Evolutionary conservation across 2,113 vertebrate genomes (phyloP).

Genomic region (Nipponia nippon): DNA sequence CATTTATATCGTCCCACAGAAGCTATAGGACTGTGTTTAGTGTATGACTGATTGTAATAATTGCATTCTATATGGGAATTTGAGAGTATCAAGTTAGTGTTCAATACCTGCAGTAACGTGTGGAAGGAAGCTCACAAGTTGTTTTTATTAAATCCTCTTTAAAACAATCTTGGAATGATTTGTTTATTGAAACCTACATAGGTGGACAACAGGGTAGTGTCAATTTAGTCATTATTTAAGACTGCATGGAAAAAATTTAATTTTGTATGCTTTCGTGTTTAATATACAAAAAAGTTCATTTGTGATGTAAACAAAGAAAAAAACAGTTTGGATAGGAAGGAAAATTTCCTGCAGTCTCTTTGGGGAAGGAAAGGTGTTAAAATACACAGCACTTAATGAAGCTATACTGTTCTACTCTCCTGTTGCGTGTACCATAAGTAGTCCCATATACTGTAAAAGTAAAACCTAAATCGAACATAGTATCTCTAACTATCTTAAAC

Average conservation of each 20-base stretch:
- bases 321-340: not conserved
- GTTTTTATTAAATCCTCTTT: not conserved
- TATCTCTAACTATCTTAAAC: not conserved
- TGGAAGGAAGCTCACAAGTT: not conserved
- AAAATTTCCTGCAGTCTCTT: not conserved
- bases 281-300: not conserved
- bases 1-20: not conserved
- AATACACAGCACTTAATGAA: not conserved
- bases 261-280: not conserved
- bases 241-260: not conserved
- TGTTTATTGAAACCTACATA: not conserved
- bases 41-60: not conserved
- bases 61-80: not conserved
- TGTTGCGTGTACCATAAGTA: not conserved
- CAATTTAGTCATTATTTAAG: not conserved
- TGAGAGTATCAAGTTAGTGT: not conserved
- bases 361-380: not conserved
- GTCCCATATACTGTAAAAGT: not conserved
- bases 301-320: not conserved
- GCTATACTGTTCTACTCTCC: not conserved
- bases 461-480: not conserved
- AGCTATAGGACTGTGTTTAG: not conserved
- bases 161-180: not conserved
- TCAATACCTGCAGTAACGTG: not conserved
- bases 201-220: not conserved